Evolutionary conservation across 1,140 invertebrate species (phyloP).

Genomic region (Polyergus mexicanus): DNA sequence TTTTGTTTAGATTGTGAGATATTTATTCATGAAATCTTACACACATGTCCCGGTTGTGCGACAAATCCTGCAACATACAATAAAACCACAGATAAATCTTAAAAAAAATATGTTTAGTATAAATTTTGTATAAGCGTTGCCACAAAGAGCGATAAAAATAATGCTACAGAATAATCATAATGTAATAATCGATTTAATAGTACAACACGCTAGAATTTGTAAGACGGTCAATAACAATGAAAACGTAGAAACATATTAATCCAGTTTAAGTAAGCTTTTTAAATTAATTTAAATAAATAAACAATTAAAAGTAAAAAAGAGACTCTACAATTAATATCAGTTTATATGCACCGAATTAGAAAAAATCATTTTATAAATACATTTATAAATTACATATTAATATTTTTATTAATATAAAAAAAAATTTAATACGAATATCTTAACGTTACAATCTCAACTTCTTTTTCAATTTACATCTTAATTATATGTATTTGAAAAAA

Average conservation of each 20-base stretch:
- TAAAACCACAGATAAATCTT: constrained; percentile 73
- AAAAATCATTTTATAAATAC: background rate
- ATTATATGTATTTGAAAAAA: too few relatives aligned
- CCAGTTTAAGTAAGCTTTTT: background rate
- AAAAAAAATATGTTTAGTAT: background rate
- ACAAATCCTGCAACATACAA: constrained; percentile 87
- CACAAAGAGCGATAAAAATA: background rate
- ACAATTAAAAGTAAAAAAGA: background rate
- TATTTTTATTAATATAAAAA: background rate
- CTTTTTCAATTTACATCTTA: too few relatives aligned
- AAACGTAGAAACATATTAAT: background rate
- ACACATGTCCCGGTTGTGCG: constrained; percentile 98
- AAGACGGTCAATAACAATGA: too few relatives aligned
- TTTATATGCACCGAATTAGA: background rate
- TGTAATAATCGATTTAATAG: background rate
- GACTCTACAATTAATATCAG: background rate
- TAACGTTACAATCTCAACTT: too few relatives aligned
- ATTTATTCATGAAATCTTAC: constrained; percentile 96
- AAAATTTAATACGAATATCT: constrained; percentile 12
- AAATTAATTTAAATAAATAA: too few relatives aligned
- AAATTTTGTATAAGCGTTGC: background rate
- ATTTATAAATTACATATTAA: background rate
- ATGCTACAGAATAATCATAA: background rate
- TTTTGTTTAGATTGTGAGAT: constrained; percentile 98
- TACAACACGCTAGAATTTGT: background rate